phyloP scores from a whole-genome alignment of 1,140 invertebrate species.

The Drosophila sp. region DNA sequence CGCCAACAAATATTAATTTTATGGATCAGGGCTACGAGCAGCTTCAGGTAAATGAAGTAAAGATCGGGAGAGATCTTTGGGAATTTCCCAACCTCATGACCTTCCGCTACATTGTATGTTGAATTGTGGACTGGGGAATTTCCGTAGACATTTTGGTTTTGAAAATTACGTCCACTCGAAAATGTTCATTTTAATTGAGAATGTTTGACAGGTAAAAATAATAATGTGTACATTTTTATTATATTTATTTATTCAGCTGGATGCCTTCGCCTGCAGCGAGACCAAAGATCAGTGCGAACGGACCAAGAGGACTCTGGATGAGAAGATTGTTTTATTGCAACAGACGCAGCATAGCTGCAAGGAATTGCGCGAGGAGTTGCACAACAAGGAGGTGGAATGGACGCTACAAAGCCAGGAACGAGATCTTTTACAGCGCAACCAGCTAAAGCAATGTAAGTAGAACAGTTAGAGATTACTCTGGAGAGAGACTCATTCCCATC shows the following conservation, averaged over 20 bases:
- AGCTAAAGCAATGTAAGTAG: slow-evolving; percentile 70
- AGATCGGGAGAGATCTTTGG: background rate
- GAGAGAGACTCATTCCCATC: background rate
- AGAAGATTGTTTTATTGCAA: slow-evolving; percentile 84
- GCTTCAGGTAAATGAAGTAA: slow-evolving; percentile 37
- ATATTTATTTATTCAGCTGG: slow-evolving; percentile 84
- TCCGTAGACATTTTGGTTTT: slow-evolving; percentile 29
- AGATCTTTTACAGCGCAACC: slow-evolving; percentile 59
- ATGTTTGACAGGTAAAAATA: slow-evolving; percentile 9
- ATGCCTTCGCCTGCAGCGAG: slow-evolving; percentile 85
- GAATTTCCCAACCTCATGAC: slow-evolving; percentile 16
- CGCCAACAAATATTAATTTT: slow-evolving; percentile 16
- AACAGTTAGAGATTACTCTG: too few relatives aligned
- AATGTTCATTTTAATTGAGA: slow-evolving; percentile 47
- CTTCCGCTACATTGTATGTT: slow-evolving; percentile 31
- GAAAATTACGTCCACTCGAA: slow-evolving; percentile 31
- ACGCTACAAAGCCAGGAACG: slow-evolving; percentile 60
- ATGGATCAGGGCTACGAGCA: slow-evolving; percentile 49
- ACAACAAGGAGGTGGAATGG: slow-evolving; percentile 82
- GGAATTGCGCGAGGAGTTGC: slow-evolving; percentile 84
- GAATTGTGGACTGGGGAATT: slow-evolving; percentile 21
- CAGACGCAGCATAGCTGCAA: slow-evolving; percentile 84
- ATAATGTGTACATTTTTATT: background rate
- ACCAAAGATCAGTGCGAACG: slow-evolving; percentile 81
- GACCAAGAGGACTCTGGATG: slow-evolving; percentile 84